Evolutionary conservation across 2,888 invertebrate species (phyloP).

Genomic region (Endotricha flammealis): DNA sequence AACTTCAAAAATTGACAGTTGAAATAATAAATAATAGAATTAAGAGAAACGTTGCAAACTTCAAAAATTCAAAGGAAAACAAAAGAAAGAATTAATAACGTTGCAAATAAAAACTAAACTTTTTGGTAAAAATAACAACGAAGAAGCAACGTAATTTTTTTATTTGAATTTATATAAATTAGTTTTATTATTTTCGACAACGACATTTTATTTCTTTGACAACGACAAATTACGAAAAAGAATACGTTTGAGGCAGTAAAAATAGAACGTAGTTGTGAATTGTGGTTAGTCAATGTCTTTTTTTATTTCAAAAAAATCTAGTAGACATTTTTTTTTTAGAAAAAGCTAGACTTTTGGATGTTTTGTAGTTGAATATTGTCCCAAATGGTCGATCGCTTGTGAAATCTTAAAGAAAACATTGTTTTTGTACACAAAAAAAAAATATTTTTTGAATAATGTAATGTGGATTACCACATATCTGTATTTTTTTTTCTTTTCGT

Average conservation of each 20-base stretch:
- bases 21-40: too few relatives aligned
- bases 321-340: conserved; percentile 49
- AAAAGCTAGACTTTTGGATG: conserved; percentile 68
- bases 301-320: conserved; percentile 34
- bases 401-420: conserved; percentile 32
- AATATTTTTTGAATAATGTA: conserved; percentile 72
- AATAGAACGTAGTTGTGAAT: conserved; percentile 45
- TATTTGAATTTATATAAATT: too few relatives aligned
- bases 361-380: conserved; percentile 50
- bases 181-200: too few relatives aligned
- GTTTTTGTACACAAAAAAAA: conserved; percentile 57
- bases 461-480: conserved; percentile 46
- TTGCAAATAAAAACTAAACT: too few relatives aligned
- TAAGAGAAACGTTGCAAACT: too few relatives aligned
- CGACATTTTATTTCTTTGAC: too few relatives aligned
- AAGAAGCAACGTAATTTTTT: background rate
- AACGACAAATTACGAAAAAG: too few relatives aligned
- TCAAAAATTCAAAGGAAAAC: too few relatives aligned
- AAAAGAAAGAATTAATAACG: too few relatives aligned
- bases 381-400: conserved; percentile 37
- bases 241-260: conserved; percentile 46
- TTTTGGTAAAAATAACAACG: conserved; percentile 6
- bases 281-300: conserved; percentile 40
- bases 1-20: too few relatives aligned
- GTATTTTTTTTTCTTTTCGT: conserved; percentile 23